Percentiles rank a stretch among this genome's conserved stretches.
These are phyloP conservation scores for Gadopsis marmoratus DNA, from an alignment of 2,797 vertebrate species.

Conservation along the genomic window DNA sequence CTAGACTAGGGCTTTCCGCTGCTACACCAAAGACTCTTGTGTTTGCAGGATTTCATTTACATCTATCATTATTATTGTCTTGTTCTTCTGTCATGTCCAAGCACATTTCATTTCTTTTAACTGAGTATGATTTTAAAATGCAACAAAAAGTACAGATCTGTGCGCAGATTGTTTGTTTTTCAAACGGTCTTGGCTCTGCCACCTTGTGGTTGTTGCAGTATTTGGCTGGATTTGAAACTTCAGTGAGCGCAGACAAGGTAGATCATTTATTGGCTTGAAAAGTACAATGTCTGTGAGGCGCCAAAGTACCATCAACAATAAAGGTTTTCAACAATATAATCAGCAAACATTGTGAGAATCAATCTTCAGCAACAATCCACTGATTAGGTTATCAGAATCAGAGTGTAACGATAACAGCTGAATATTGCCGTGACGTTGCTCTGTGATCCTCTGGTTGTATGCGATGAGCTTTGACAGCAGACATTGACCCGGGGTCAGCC, in stretches of 20 bases:
- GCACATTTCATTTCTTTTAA: slow-evolving; percentile 30
- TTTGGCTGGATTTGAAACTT: slow-evolving; percentile 31
- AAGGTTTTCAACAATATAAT: slow-evolving; percentile 55
- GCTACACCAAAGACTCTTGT: slow-evolving; percentile 57
- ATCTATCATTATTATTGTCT: slow-evolving; percentile 54
- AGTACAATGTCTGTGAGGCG: slow-evolving; percentile 26
- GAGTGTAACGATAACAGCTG: slow-evolving; percentile 59
- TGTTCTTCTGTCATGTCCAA: slow-evolving; percentile 55
- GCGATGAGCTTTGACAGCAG: slow-evolving; percentile 82
- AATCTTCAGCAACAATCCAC: slow-evolving; percentile 51
- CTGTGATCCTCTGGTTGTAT: slow-evolving; percentile 66
- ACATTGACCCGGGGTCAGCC: slow-evolving; percentile 74
- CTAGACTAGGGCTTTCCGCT: slow-evolving; percentile 67
- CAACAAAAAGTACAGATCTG: not conserved
- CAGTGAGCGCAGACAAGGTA: slow-evolving; percentile 7
- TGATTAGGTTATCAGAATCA: slow-evolving; percentile 66
- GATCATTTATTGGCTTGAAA: slow-evolving; percentile 14
- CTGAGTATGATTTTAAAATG: slow-evolving; percentile 18
- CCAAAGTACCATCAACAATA: slow-evolving; percentile 23
- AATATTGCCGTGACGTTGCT: slow-evolving; percentile 37
- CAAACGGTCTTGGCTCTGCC: slow-evolving; percentile 52
- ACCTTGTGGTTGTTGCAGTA: slow-evolving; percentile 58
- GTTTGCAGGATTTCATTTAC: slow-evolving; percentile 49
- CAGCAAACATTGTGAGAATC: slow-evolving; percentile 60
- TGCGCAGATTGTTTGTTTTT: slow-evolving; percentile 6